Evolutionary conservation across 2,888 invertebrate species (phyloP).

Genomic region (Machimus rusticus): DNA sequence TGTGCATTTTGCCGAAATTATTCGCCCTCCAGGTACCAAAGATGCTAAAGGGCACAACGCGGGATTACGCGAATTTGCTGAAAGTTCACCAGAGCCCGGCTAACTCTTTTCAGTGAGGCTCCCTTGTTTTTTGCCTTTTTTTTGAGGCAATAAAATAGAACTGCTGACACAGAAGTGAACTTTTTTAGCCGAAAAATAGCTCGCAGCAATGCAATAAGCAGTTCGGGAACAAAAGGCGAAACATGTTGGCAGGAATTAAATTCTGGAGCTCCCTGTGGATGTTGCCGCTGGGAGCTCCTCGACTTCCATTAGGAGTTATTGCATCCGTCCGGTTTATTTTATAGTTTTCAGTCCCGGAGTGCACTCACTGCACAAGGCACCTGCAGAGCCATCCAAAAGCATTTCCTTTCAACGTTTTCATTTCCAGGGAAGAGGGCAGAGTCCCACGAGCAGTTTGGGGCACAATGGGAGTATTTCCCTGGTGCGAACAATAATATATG

Average conservation of each 20-base stretch:
- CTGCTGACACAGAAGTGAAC: not conserved
- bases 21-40: not conserved
- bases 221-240: not conserved
- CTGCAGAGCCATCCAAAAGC: not conserved
- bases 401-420: not conserved
- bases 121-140: not conserved
- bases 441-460: not conserved
- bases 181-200: not conserved
- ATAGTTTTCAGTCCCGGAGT: not conserved
- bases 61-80: not conserved
- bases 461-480: not conserved
- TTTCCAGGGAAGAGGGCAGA: not conserved
- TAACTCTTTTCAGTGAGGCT: not conserved
- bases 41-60: not conserved
- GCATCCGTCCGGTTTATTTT: not conserved
- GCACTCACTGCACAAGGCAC: not conserved
- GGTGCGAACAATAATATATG: not conserved
- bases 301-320: not conserved
- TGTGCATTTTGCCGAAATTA: not conserved
- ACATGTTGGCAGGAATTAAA: not conserved
- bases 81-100: not conserved
- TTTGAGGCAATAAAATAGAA: not conserved
- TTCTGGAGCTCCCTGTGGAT: not conserved
- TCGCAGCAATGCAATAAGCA: not conserved
- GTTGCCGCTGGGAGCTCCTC: not conserved